phyloP scores from a whole-genome alignment of 92 coral and sea anemone genomes.

The Anthopleura xanthogrammica region DNA sequence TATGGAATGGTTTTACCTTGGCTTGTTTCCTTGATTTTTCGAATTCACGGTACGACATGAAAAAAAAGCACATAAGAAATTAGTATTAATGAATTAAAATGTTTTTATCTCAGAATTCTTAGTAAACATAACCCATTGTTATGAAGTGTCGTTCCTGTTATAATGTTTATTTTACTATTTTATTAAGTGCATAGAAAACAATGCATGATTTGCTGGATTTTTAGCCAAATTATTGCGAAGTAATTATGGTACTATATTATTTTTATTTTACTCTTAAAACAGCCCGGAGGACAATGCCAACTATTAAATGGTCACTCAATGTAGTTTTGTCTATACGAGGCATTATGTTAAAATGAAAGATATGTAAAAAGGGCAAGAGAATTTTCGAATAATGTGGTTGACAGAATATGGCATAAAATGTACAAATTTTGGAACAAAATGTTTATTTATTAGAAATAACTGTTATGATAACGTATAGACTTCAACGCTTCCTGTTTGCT shows the following conservation, averaged over 20 bases:
- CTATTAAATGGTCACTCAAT: no score
- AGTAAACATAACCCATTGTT: background rate
- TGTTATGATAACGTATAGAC: background rate
- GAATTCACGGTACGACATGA: background rate
- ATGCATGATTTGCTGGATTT: background rate
- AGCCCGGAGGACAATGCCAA: background rate
- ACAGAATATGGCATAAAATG: background rate
- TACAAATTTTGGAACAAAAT: background rate
- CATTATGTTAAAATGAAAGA: background rate
- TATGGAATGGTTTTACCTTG: background rate
- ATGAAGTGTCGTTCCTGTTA: background rate
- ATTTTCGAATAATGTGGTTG: no score
- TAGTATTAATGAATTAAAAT: background rate
- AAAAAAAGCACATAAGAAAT: background rate
- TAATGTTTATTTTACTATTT: background rate
- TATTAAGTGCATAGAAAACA: slow-evolving; percentile 3
- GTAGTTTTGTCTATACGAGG: background rate
- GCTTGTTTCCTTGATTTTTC: background rate
- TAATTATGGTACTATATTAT: background rate
- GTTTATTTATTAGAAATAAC: background rate
- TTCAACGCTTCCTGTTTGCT: background rate
- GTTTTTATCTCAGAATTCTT: background rate
- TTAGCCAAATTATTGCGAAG: background rate
- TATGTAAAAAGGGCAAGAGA: background rate
- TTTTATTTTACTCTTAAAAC: background rate